Evolutionary conservation across 2,888 invertebrate species (phyloP).

Genomic region (Dilophus febrilis): DNA sequence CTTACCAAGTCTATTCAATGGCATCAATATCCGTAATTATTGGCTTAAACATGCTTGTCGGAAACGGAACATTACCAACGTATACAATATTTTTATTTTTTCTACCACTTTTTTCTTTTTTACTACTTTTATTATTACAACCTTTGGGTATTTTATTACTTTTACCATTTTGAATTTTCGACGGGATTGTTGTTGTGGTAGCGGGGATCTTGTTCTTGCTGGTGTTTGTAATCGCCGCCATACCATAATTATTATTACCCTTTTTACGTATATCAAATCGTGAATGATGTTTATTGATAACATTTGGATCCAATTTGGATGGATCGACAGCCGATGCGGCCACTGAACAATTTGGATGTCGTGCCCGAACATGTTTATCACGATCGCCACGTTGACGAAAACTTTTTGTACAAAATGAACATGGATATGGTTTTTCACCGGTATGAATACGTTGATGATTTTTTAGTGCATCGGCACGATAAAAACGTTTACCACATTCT

Average conservation of each 20-base stretch:
- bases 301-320: too few relatives aligned
- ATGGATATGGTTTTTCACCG: constrained; percentile 37
- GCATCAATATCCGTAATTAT: constrained; percentile 17
- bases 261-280: too few relatives aligned
- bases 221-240: constrained; percentile 3
- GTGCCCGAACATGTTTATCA: constrained; percentile 38
- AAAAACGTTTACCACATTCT: constrained; percentile 43
- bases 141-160: too few relatives aligned
- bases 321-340: too few relatives aligned
- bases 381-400: constrained; percentile 40
- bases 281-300: too few relatives aligned
- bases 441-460: constrained; percentile 45
- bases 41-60: constrained; percentile 19
- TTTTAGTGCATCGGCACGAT: constrained; percentile 44
- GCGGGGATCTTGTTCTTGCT: constrained; percentile 5
- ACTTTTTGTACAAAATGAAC: constrained; percentile 33
- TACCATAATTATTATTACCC: not conserved
- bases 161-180: too few relatives aligned
- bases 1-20: not conserved
- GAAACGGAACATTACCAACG: constrained; percentile 19
- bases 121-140: constrained; percentile 5
- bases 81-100: constrained; percentile 13
- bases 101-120: too few relatives aligned
- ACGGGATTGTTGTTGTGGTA: too few relatives aligned
- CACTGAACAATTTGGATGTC: constrained; percentile 24